phyloP scores from a whole-genome alignment of 2,113 vertebrate species.

The Microtus richardsoni region DNA sequence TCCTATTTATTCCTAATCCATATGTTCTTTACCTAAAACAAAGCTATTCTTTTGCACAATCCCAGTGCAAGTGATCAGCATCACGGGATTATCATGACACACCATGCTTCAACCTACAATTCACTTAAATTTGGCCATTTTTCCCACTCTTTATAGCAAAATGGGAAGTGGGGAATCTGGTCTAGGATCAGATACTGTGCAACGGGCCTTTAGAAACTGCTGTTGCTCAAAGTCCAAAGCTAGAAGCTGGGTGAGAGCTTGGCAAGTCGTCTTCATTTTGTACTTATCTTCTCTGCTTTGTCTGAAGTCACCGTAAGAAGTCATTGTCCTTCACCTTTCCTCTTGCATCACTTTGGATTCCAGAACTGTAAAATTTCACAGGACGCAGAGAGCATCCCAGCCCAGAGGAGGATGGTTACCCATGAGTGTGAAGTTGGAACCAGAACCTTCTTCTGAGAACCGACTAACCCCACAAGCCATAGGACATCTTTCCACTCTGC shows the following conservation, averaged over 20 bases:
- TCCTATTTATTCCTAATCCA: not conserved
- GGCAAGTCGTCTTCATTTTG: not conserved
- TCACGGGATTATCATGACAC: not conserved
- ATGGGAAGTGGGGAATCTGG: not conserved
- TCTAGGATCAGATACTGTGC: not conserved
- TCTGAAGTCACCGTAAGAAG: not conserved
- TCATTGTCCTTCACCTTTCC: no score
- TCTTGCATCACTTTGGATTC: not conserved
- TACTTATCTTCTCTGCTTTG: not conserved
- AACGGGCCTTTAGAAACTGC: not conserved
- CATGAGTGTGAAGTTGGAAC: no score
- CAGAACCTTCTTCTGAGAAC: not conserved
- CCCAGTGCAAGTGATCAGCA: constrained; percentile 13
- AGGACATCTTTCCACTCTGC: not conserved
- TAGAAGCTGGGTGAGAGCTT: not conserved
- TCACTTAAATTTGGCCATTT: not conserved
- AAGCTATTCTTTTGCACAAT: constrained; percentile 10
- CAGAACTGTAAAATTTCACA: not conserved
- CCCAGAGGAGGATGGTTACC: not conserved
- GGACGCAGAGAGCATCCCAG: not conserved
- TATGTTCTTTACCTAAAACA: constrained; percentile 36
- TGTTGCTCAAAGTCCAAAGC: not conserved
- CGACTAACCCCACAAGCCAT: not conserved
- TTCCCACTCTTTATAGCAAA: constrained; percentile 2
- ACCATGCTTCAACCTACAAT: not conserved